These are phyloP conservation scores for Melospiza melodia DNA, from an alignment of 2,113 vertebrate genomes.

Conservation along the genomic window DNA sequence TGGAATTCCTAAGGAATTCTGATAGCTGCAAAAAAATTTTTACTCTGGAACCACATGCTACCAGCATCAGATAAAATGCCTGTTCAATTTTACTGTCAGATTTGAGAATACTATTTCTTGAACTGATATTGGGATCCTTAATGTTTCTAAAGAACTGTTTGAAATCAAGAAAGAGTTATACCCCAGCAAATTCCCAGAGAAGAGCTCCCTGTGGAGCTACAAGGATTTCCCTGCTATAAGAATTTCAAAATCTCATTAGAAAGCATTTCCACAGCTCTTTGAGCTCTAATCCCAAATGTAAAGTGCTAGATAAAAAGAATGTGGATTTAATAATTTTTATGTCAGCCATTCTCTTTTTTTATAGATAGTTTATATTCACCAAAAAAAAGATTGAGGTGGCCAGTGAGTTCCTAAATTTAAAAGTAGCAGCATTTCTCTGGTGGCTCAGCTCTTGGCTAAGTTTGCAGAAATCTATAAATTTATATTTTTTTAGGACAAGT, in stretches of 20 bases:
- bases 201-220: background rate
- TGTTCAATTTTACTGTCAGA: background rate
- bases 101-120: background rate
- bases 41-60: background rate
- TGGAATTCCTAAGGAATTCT: background rate
- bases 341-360: background rate
- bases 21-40: background rate
- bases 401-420: background rate
- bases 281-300: background rate
- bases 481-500: background rate
- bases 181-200: background rate
- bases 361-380: background rate
- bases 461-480: background rate
- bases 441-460: background rate
- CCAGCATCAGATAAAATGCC: background rate
- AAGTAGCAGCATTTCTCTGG: background rate
- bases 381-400: background rate
- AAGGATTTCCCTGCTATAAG: background rate
- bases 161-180: background rate
- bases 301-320: background rate
- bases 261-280: background rate
- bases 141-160: background rate
- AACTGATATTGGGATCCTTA: background rate
- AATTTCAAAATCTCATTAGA: slow-evolving; percentile 24
- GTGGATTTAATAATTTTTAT: background rate